Evolutionary conservation across 2,797 vertebrate species (phyloP).

Genomic region (Neopelma chrysocephalum): DNA sequence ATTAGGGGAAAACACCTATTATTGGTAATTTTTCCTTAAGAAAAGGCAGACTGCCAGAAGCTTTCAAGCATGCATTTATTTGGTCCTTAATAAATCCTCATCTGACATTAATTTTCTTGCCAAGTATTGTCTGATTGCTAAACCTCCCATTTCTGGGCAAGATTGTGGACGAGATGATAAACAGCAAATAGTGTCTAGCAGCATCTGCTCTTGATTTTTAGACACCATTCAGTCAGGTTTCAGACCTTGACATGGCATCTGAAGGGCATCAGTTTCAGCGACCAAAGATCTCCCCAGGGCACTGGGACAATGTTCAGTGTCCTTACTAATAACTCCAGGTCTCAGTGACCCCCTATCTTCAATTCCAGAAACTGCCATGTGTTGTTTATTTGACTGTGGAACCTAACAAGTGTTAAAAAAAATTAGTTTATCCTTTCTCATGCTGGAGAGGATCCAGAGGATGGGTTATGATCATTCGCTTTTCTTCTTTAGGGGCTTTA

Average conservation of each 20-base stretch:
- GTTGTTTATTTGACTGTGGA: slow-evolving; percentile 3
- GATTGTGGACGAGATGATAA: slow-evolving; percentile 26
- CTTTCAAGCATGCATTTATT: not conserved
- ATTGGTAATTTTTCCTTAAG: not conserved
- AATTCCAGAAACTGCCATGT: not conserved
- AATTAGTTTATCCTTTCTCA: not conserved
- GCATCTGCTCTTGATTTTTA: slow-evolving; percentile 36
- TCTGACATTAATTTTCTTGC: slow-evolving; percentile 35
- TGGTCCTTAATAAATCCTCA: slow-evolving; percentile 31
- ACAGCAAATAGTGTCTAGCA: slow-evolving; percentile 8
- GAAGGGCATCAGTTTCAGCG: slow-evolving; percentile 30
- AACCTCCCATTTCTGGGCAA: slow-evolving; percentile 17
- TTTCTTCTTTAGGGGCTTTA: not conserved
- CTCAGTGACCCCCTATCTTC: not conserved
- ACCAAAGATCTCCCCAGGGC: not conserved
- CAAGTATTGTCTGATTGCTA: slow-evolving; percentile 36
- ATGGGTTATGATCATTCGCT: not conserved
- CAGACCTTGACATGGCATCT: slow-evolving; percentile 11
- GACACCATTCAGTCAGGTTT: slow-evolving; percentile 1
- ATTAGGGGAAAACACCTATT: not conserved
- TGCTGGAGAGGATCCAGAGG: not conserved
- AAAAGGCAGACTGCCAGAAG: not conserved
- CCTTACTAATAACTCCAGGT: not conserved
- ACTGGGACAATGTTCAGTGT: not conserved
- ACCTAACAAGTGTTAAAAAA: not conserved